These are phyloP conservation scores for Chrysaora quinquecirrha DNA, from an alignment of 30 jellyfish, hydroid and myxozoan genomes.

Conservation along the genomic window DNA sequence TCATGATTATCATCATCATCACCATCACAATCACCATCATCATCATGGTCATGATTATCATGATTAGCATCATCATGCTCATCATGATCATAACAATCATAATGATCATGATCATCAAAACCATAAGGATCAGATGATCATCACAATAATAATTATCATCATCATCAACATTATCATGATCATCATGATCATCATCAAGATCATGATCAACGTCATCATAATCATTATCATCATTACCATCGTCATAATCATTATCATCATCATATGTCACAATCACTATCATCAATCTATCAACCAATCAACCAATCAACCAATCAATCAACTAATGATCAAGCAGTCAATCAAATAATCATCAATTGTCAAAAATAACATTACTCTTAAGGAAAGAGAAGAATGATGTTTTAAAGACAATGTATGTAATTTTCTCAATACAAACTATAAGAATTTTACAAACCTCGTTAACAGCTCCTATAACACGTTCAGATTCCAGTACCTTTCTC, in stretches of 20 bases:
- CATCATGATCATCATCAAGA: background rate
- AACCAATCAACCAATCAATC: too few relatives aligned
- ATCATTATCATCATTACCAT: background rate
- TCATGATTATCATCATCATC: too few relatives aligned
- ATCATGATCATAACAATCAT: too few relatives aligned
- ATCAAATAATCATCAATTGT: background rate
- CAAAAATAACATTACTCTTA: background rate
- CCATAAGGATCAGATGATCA: background rate
- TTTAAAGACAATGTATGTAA: background rate
- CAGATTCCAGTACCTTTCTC: conserved; percentile 53
- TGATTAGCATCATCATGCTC: too few relatives aligned
- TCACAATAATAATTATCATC: background rate
- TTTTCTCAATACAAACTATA: background rate
- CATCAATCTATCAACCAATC: too few relatives aligned
- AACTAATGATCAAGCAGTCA: too few relatives aligned
- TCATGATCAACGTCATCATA: too few relatives aligned
- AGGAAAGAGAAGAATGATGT: background rate
- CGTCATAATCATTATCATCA: too few relatives aligned
- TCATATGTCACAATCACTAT: too few relatives aligned
- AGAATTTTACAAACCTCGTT: conserved; percentile 45
- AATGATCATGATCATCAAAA: background rate
- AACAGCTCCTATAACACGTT: conserved; percentile 72
- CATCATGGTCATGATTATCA: too few relatives aligned
- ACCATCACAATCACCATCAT: too few relatives aligned
- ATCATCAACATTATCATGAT: background rate